Base-by-base conservation (phyloP, 2,888 invertebrate genomes). In the Plebejus argus region DNA sequence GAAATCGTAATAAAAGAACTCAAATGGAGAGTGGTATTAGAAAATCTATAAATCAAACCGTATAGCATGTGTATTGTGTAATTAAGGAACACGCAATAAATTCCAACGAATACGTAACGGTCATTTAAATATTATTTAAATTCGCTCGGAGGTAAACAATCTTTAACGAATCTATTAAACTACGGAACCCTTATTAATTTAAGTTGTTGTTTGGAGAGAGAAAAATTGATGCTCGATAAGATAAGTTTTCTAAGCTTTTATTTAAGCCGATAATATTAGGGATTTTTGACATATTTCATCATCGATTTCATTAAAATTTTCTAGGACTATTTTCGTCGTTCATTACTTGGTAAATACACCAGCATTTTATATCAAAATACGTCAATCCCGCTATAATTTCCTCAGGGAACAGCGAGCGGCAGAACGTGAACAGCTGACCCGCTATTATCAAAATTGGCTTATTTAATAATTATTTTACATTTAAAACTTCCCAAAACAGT, bases 51-150 rank as follows among this genome's bases (percentile, higher is more conserved):
- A 45, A 66, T 49, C 53, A 49, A 70, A 70, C 23, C 15, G 58
- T 76, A 66, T 33, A 39, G 76, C 70, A 76, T 49, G 70, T 70
- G 35, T 23, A 35, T 70, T 49, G 70, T 70, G 35, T 23, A 35
- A 71, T 71, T 39, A 33, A 72, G 58, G 35, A 58, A 23, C 39
- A 72, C 71, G 53, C 58, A 39, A 71, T 70, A 8, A 15, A 77
- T 4, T 28, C 23, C 10, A 49, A 18, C 28, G 28, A 74, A 74
- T 74, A 49, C 45, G 49, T 74, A 74, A 74, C 28, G 20, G 2
- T 74, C 15, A 45, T 72, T 74, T 53, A 15, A 53, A 74, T 74
- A 74, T 74, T 74, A 74, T 74, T 74, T 23, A 74, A 74, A 74
- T 74, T 45, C 18, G 8, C 3, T 74, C 23, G 12, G 6, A 8